Conservation (phyloP, 2,888 invertebrate genomes). For the Lamellibrachia columna region DNA sequence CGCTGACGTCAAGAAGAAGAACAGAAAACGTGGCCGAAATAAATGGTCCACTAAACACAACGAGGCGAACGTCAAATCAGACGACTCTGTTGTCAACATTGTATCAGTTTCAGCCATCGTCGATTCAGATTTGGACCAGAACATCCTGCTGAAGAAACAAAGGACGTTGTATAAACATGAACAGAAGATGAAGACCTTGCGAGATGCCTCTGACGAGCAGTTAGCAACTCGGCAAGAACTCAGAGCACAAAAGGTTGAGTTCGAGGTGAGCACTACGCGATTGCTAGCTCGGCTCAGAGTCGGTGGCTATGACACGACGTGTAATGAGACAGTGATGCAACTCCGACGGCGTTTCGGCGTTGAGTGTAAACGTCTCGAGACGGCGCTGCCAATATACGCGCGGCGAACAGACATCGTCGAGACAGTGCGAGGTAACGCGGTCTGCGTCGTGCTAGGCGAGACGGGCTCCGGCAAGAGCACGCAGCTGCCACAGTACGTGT, state of each 20-base stretch:
- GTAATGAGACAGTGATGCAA: not conserved
- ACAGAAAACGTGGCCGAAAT: not conserved
- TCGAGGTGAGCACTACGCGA: constrained; percentile 29
- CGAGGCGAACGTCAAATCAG: not conserved
- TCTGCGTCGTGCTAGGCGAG: constrained; percentile 61
- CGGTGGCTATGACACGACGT: not conserved
- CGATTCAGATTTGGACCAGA: not conserved
- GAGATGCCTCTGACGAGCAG: not conserved
- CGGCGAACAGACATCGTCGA: constrained; percentile 49
- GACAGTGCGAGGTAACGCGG: constrained; percentile 50
- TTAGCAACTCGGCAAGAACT: constrained; percentile 45
- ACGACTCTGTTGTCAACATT: not conserved
- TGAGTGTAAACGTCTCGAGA: constrained; percentile 48
- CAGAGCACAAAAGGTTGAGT: constrained; percentile 45
- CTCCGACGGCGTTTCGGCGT: constrained; percentile 44
- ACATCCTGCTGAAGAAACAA: not conserved
- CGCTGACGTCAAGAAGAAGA: not conserved
- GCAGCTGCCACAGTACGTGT: constrained; percentile 63
- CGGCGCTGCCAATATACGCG: constrained; percentile 60
- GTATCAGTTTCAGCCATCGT: not conserved
- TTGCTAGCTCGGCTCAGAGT: constrained; percentile 27
- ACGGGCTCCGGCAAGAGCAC: constrained; percentile 67
- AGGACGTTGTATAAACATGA: not conserved
- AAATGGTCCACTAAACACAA: not conserved
- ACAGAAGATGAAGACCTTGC: not conserved